Percentiles rank a stretch among this genome's conserved stretches.
Conservation (phyloP, 2,113 vertebrate species). For the Catharus bicknelli region DNA sequence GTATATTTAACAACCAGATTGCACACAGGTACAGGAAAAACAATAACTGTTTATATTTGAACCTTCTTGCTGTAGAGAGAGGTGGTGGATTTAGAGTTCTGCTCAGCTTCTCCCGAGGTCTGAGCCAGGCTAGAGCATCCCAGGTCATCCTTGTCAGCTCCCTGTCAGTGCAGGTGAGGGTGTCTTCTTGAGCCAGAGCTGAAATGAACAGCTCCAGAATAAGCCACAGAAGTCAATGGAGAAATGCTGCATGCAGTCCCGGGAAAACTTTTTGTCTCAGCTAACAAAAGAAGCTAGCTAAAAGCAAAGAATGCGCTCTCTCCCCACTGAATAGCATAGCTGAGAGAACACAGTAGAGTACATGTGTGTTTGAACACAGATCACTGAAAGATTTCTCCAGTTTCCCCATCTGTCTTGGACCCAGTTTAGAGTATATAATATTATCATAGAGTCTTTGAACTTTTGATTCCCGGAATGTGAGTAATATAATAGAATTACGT, state of each 20-base stretch:
- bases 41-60: not conserved
- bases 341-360: not conserved
- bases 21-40: not conserved
- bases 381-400: rapidly evolving
- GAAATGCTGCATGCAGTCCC: not conserved
- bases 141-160: not conserved
- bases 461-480: not conserved
- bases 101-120: too few relatives aligned
- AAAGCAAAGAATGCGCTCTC: not conserved
- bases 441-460: not conserved
- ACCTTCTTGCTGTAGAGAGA: not conserved
- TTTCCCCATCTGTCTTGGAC: rapidly evolving
- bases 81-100: not conserved
- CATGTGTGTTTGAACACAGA: not conserved
- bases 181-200: rapidly evolving
- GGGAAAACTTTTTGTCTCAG: not conserved
- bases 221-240: not conserved
- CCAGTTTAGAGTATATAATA: not conserved
- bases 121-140: rapidly evolving
- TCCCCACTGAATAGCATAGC: not conserved
- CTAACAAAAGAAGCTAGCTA: not conserved
- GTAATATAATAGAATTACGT: not conserved
- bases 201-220: not conserved
- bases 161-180: too few relatives aligned
- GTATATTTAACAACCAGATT: not conserved